Evolutionary conservation across 2,113 vertebrate species (phyloP).

Genomic region (Falco punctatus): DNA sequence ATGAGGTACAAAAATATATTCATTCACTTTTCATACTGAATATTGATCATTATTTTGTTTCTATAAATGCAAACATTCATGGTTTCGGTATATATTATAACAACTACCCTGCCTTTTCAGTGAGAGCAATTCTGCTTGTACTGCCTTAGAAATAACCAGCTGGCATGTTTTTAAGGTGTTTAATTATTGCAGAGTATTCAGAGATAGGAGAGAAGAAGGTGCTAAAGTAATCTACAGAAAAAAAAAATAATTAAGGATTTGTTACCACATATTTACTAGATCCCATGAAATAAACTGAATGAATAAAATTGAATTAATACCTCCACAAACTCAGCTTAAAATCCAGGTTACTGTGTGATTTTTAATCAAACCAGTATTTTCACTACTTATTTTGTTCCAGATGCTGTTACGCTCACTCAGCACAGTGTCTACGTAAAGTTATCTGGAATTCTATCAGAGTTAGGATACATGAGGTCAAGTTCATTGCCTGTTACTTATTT

Average conservation of each 20-base stretch:
- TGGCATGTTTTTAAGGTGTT: not conserved
- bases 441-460: not conserved
- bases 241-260: not conserved
- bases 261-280: not conserved
- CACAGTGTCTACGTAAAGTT: not conserved
- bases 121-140: not conserved
- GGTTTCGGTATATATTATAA: not conserved
- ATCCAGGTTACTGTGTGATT: not conserved
- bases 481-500: not conserved
- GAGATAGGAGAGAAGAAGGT: not conserved
- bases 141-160: not conserved
- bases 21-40: not conserved
- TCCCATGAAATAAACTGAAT: not conserved
- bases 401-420: not conserved
- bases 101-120: slow-evolving; percentile 19
- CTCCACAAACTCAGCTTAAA: not conserved
- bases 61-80: slow-evolving; percentile 10
- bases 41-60: slow-evolving; percentile 38
- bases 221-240: not conserved
- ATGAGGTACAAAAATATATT: slow-evolving; percentile 9
- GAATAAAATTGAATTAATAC: not conserved
- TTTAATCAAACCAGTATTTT: not conserved
- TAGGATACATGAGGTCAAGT: not conserved
- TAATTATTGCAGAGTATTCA: not conserved
- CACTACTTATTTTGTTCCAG: not conserved